Evolutionary conservation across 2,888 invertebrate species (phyloP).

Genomic region (Gymnoscelis rufifasciata): DNA sequence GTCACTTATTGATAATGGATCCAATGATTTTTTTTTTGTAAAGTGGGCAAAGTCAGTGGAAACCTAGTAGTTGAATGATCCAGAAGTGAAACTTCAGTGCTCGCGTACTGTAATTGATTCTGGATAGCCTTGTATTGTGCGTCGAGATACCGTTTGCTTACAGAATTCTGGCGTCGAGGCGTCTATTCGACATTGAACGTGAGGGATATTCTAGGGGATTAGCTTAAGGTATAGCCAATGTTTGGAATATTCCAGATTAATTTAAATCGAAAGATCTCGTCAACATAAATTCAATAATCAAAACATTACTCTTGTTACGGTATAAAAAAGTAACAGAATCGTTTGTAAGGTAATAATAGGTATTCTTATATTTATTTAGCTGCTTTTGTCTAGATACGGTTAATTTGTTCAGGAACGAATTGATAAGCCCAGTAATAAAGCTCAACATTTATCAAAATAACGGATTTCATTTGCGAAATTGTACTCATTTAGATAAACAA

Average conservation of each 20-base stretch:
- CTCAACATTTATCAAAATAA: constrained; percentile 2
- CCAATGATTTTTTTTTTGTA: too few species aligned
- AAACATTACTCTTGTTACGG: too few species aligned
- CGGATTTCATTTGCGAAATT: constrained; percentile 1
- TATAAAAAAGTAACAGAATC: too few species aligned
- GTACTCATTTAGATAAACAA: constrained; percentile 6
- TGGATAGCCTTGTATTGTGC: constrained; percentile 52
- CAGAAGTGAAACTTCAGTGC: not conserved
- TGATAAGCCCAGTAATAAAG: constrained; percentile 1
- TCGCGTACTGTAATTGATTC: constrained; percentile 1
- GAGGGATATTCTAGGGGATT: constrained; percentile 1
- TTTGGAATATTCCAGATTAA: too few species aligned
- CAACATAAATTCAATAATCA: too few species aligned
- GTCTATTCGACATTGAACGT: constrained; percentile 42
- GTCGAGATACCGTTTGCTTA: constrained; percentile 51
- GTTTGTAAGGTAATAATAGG: too few species aligned
- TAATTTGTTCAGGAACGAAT: not conserved
- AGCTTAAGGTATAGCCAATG: not conserved
- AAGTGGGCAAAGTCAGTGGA: too few species aligned
- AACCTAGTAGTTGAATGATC: too few species aligned
- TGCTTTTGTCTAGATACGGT: too few species aligned
- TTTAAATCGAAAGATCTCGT: too few species aligned
- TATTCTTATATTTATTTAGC: too few species aligned
- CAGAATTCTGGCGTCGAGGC: constrained; percentile 40
- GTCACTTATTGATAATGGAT: too few species aligned